Evolutionary conservation across 2,113 vertebrate genomes (phyloP).

Genomic region (Gopherus evgoodei): DNA sequence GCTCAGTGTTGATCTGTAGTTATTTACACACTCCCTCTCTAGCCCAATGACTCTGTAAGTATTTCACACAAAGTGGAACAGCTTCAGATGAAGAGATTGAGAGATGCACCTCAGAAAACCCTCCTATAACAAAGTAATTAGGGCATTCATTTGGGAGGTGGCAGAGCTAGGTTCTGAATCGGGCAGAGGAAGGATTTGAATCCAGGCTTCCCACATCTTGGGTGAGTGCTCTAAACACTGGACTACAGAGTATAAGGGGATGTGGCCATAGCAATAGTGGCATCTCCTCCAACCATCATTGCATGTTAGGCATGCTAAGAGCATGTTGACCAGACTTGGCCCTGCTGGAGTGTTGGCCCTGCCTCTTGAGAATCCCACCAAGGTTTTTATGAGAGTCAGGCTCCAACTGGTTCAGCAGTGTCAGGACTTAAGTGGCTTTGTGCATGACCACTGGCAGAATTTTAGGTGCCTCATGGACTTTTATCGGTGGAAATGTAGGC

Average conservation of each 20-base stretch:
- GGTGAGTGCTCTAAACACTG: background rate
- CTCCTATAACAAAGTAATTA: background rate
- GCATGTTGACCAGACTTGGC: background rate
- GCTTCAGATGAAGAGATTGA: background rate
- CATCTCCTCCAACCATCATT: background rate
- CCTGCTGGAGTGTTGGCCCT: background rate
- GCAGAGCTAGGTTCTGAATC: background rate
- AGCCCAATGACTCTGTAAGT: background rate
- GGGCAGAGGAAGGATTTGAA: background rate
- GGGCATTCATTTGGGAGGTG: background rate
- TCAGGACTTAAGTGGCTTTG: background rate
- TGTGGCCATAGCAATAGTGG: background rate
- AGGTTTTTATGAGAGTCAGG: background rate
- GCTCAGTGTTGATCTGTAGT: background rate
- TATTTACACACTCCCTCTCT: background rate
- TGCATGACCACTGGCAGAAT: background rate
- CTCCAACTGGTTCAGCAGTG: background rate
- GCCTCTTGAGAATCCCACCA: background rate
- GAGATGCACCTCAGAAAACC: background rate
- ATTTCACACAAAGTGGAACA: background rate
- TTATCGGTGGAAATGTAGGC: background rate
- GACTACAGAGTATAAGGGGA: background rate
- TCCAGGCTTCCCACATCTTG: background rate
- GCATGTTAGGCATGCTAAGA: background rate
- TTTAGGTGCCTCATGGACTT: background rate